Evolutionary conservation across 1,140 invertebrate genomes (phyloP).

Genomic region (Ectropis grisescens): DNA sequence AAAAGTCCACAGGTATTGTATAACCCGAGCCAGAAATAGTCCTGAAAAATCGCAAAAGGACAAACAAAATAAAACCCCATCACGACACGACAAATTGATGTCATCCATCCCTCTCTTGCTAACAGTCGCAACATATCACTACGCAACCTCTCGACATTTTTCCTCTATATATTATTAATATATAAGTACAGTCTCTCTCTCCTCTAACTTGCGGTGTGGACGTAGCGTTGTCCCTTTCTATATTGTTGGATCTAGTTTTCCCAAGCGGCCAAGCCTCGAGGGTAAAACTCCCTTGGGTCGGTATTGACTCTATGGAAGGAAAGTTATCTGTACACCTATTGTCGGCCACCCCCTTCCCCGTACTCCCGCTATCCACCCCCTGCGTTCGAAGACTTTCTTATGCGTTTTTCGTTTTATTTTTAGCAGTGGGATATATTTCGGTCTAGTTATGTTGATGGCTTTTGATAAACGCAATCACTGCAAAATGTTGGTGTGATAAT

Average conservation of each 20-base stretch:
- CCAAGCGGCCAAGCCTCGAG: conserved; percentile 63
- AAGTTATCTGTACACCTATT: conserved; percentile 69
- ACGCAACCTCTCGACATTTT: conserved; percentile 61
- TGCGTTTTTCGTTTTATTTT: conserved; percentile 64
- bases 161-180: conserved; percentile 70
- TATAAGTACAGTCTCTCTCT: conserved; percentile 52
- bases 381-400: conserved; percentile 54
- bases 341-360: conserved; percentile 38
- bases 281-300: conserved; percentile 66
- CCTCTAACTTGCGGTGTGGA: conserved; percentile 24
- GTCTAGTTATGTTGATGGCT: too few species aligned
- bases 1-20: too few species aligned
- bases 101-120: conserved; percentile 65
- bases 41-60: conserved; percentile 50
- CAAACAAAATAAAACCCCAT: conserved; percentile 68
- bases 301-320: conserved; percentile 67
- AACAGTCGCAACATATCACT: conserved; percentile 67
- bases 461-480: too few species aligned
- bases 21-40: too few species aligned
- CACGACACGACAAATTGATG: conserved; percentile 68
- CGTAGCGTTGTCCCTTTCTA: conserved; percentile 53
- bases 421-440: conserved; percentile 12
- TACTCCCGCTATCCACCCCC: conserved; percentile 12
- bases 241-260: conserved; percentile 69
- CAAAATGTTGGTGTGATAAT: too few species aligned